Base-by-base conservation (phyloP, 2,888 invertebrate species). In the Drosophila emarginata region DNA sequence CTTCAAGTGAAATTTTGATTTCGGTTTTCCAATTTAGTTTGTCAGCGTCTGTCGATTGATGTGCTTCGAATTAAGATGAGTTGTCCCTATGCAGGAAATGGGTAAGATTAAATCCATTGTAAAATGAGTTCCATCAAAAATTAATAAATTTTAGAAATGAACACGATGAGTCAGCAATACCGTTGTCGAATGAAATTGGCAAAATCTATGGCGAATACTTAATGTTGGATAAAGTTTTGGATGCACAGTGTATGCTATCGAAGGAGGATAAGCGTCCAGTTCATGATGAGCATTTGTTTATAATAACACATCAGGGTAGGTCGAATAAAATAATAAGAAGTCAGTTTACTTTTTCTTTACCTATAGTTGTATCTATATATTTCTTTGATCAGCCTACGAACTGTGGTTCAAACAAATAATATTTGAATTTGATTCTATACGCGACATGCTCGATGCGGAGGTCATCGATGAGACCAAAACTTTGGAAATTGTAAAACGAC, bases 361-460 rank as follows among this genome's bases (percentile, higher is more conserved):
- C 6, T 15, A 1, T 23, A 5, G n/a, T n/a, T 53, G 7, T 53
- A 0, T n/a, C n/a, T 52, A 4, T 26, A 5, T 28, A 18, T 64
- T 93, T 56, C 2, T 0, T 15, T 12, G 15, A 6, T 9, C 92
- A 98, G 98, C 98, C 0, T 99, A 99, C 92, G 99, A 99, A 92
- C 93, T 99, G 4, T 99, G 99, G 99, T 99, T 99, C 93, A 99
- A 99, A 91, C 99, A 99, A 93, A 98, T 99, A 58, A 96, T 99
- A 73, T 98, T 95, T 91, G 99, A 99, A 89, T 93, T 99, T 89
- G 99, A 99, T 91, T 98, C 98, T 0, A 96, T 99, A 28, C 93
- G 98, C 50, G 92, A 94, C 2, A 93, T 98, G 62, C 95, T 99
- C 88, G 94, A 94, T 75, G 94, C 93, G 32, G 93, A 94, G 89